These are phyloP conservation scores for Sebastes umbrosus DNA, from an alignment of 2,797 vertebrate genomes.

Conservation along the genomic window DNA sequence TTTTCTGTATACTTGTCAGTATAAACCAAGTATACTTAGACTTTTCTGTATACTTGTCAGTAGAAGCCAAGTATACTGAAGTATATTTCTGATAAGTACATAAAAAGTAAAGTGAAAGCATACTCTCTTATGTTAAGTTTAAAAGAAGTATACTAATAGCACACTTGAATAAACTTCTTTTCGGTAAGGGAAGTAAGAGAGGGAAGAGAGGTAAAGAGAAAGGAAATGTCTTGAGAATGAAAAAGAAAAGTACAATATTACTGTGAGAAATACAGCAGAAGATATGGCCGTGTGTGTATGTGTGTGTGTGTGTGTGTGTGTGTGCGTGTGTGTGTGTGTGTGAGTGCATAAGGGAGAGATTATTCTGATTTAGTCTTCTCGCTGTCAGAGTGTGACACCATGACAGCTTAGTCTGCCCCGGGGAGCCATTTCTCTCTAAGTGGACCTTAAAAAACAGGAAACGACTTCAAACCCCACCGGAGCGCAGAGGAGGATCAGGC, in stretches of 20 bases:
- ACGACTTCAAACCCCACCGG: constrained; percentile 68
- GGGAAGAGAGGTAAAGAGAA: neutral
- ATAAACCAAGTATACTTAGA: too few species aligned
- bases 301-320: constrained; percentile 1
- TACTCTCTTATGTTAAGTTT: too few species aligned
- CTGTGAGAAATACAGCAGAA: neutral
- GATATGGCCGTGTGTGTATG: neutral
- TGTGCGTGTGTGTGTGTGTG: constrained; percentile 3
- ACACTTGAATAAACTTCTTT: too few species aligned
- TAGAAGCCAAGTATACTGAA: too few species aligned
- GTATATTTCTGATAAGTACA: too few species aligned
- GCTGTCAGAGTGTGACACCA: constrained; percentile 63
- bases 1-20: too few species aligned
- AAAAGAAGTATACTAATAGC: too few species aligned
- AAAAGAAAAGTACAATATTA: neutral
- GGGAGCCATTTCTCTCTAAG: constrained; percentile 73
- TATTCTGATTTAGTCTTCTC: constrained; percentile 71
- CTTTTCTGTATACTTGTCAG: too few species aligned
- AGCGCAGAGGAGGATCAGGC: constrained; percentile 72
- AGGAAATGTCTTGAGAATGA: neutral
- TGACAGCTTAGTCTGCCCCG: constrained; percentile 65
- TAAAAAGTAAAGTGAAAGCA: too few species aligned
- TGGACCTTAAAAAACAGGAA: constrained; percentile 81
- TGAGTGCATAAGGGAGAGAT: constrained; percentile 36
- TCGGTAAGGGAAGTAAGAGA: neutral